phyloP scores from a whole-genome alignment of 2,888 invertebrate genomes.

The Cephus pulcher region DNA sequence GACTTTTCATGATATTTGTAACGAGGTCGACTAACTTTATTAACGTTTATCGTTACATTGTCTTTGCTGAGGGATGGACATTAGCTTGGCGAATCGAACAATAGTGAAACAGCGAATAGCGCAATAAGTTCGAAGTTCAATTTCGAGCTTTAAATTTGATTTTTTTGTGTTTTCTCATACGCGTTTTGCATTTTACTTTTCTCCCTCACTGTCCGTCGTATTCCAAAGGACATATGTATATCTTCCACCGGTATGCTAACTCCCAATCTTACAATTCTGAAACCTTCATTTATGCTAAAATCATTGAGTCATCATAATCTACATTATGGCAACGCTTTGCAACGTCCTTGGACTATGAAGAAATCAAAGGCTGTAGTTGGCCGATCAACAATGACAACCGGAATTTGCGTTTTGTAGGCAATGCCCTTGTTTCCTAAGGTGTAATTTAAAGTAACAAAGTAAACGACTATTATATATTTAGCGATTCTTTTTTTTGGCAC shows the following conservation, averaged over 20 bases:
- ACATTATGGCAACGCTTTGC: not conserved
- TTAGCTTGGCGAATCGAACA: not conserved
- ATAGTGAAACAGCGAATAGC: not conserved
- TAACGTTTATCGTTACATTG: not conserved
- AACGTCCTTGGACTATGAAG: not conserved
- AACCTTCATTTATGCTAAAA: not conserved
- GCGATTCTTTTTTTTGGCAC: constrained; percentile 28
- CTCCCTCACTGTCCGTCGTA: not conserved
- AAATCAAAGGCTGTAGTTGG: not conserved
- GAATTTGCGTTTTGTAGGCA: not conserved
- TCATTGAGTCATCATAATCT: not conserved
- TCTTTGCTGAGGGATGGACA: not conserved
- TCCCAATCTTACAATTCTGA: not conserved
- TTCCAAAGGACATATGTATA: not conserved
- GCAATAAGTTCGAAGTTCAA: not conserved
- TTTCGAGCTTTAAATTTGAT: not conserved
- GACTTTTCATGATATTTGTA: not conserved
- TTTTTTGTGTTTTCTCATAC: not conserved
- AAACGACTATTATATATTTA: not conserved
- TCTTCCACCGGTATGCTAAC: not conserved
- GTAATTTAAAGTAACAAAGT: not conserved
- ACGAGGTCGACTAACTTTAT: not conserved
- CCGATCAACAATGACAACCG: not conserved
- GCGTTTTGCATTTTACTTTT: not conserved
- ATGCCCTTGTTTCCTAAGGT: not conserved